Evolutionary conservation across 2,888 invertebrate genomes (phyloP).

Genomic region (Tachina lurida): DNA sequence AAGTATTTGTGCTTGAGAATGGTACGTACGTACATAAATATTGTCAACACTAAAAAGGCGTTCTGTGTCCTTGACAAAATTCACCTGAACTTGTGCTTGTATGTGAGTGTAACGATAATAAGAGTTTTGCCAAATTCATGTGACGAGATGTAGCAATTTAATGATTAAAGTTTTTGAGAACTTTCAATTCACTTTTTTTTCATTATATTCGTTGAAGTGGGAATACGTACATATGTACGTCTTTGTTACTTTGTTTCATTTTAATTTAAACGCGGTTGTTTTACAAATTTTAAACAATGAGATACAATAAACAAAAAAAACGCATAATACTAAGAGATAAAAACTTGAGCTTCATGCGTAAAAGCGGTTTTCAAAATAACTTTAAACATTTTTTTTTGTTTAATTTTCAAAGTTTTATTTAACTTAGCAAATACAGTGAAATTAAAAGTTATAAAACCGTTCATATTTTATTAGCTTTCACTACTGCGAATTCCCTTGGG

Average conservation of each 20-base stretch:
- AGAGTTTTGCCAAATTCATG: constrained; percentile 54
- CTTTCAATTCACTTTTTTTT: constrained; percentile 9
- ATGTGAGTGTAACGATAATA: constrained; percentile 34
- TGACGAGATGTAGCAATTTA: constrained; percentile 27
- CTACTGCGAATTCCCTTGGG: neutral
- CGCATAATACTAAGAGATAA: neutral
- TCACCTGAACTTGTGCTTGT: constrained; percentile 45
- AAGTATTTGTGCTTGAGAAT: neutral
- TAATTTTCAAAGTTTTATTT: neutral
- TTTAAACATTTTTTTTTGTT: neutral
- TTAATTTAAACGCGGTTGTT: constrained; percentile 23
- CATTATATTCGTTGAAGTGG: constrained; percentile 15
- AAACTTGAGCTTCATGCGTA: neutral
- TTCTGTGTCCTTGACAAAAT: constrained; percentile 57
- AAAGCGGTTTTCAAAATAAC: neutral
- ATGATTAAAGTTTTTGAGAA: constrained; percentile 55
- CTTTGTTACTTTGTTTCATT: constrained; percentile 7
- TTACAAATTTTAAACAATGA: constrained; percentile 11
- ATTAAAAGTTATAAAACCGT: neutral
- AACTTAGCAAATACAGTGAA: neutral
- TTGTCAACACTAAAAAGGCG: constrained; percentile 59
- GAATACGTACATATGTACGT: neutral
- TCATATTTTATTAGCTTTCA: neutral
- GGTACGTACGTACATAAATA: constrained; percentile 18
- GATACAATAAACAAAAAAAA: neutral